A percentile compares a stretch with the other conserved stretches of the same genome.
Conservation (phyloP, 2,888 invertebrate species). For the Cordilura impudica region DNA sequence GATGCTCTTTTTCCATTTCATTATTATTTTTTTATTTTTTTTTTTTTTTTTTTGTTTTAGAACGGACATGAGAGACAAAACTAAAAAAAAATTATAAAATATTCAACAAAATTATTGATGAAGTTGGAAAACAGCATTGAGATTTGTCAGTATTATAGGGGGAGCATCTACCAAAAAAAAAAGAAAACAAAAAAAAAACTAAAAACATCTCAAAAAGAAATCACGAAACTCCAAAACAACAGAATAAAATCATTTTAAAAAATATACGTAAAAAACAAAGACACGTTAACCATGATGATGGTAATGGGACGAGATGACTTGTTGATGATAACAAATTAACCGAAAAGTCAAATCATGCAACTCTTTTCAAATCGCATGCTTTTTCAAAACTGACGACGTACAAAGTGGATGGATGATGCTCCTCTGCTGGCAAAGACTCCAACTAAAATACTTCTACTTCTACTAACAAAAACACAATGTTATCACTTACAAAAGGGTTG, state of each 20-base stretch:
- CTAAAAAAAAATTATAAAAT: slow-evolving; percentile 26
- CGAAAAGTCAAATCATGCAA: slow-evolving; percentile 67
- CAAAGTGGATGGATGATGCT: slow-evolving; percentile 15
- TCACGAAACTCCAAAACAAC: slow-evolving; percentile 39
- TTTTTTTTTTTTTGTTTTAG: slow-evolving; percentile 24
- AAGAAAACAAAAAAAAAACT: too few species aligned
- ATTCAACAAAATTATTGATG: slow-evolving; percentile 45
- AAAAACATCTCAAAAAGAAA: slow-evolving; percentile 16
- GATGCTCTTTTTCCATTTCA: slow-evolving; percentile 22
- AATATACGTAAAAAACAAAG: slow-evolving; percentile 31
- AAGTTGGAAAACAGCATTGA: slow-evolving; percentile 16
- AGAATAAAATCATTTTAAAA: slow-evolving; percentile 40
- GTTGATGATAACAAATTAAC: slow-evolving; percentile 68
- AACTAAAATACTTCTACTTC: slow-evolving; percentile 14
- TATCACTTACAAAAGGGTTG: slow-evolving; percentile 42
- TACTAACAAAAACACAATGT: too few species aligned
- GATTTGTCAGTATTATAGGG: background rate
- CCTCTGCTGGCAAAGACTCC: slow-evolving; percentile 11
- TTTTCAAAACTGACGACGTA: slow-evolving; percentile 39
- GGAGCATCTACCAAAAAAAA: too few species aligned
- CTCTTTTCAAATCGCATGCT: slow-evolving; percentile 57
- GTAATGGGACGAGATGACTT: slow-evolving; percentile 66
- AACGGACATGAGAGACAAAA: background rate
- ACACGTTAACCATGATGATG: slow-evolving; percentile 55
- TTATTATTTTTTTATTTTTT: slow-evolving; percentile 6